Evolutionary conservation across 1,140 invertebrate genomes (phyloP).

Genomic region (Bicyclus anynana): DNA sequence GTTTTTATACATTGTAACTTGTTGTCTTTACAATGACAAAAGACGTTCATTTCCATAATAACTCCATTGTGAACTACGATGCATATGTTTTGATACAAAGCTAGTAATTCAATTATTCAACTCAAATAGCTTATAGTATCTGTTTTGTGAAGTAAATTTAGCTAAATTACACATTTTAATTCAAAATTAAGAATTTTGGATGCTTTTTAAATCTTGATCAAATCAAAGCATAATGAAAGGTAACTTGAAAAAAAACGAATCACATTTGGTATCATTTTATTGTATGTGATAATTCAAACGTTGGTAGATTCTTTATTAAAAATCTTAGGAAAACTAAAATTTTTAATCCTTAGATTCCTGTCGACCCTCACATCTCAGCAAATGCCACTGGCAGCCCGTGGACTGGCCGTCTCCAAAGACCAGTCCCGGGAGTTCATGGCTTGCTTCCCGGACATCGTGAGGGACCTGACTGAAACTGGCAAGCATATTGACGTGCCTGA

Average conservation of each 20-base stretch:
- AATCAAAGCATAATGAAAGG: too few species aligned
- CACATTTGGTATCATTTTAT: too few species aligned
- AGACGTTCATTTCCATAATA: not conserved
- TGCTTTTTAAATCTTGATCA: too few species aligned
- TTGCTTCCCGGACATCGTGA: slow-evolving; percentile 89
- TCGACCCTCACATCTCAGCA: slow-evolving; percentile 75
- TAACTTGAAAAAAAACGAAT: too few species aligned
- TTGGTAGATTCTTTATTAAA: too few species aligned
- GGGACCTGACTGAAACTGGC: slow-evolving; percentile 86
- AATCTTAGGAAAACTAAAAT: slow-evolving; percentile 16
- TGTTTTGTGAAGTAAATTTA: too few species aligned
- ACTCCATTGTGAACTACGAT: not conserved
- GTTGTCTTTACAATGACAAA: not conserved
- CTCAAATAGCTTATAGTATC: too few species aligned
- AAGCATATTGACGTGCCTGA: slow-evolving; percentile 85
- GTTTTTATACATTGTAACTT: not conserved
- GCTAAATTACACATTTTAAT: too few species aligned
- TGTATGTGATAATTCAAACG: too few species aligned
- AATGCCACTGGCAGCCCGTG: slow-evolving; percentile 79
- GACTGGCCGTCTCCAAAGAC: slow-evolving; percentile 83
- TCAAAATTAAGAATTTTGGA: too few species aligned
- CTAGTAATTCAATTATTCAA: too few species aligned
- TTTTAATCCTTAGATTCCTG: slow-evolving; percentile 69
- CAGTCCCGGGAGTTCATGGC: slow-evolving; percentile 92
- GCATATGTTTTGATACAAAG: not conserved